A percentile compares a stretch with the other conserved stretches of the same genome.
phyloP scores from a whole-genome alignment of 1,140 invertebrate genomes.

The Bombus polaris region DNA sequence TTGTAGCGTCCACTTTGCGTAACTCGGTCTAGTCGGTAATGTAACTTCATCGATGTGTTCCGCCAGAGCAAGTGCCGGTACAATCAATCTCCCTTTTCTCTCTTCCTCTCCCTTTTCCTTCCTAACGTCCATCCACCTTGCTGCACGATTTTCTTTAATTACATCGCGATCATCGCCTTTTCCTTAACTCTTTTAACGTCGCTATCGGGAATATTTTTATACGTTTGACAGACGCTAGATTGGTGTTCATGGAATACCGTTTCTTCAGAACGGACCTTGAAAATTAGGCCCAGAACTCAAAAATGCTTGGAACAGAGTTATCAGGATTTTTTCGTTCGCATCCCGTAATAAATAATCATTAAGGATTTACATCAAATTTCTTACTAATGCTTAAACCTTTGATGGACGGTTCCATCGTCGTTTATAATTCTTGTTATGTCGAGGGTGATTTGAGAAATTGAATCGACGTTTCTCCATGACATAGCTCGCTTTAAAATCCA shows the following conservation, averaged over 20 bases:
- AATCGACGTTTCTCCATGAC: constrained; percentile 1
- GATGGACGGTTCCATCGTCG: constrained; percentile 4
- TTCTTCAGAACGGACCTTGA: too few relatives aligned
- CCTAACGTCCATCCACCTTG: constrained; percentile 39
- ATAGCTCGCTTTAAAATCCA: constrained; percentile 32
- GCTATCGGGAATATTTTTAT: too few relatives aligned
- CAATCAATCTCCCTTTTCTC: constrained; percentile 76
- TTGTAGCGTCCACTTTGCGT: constrained; percentile 81
- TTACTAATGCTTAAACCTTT: neutral
- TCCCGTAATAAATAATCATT: neutral
- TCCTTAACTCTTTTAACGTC: neutral
- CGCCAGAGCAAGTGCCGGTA: constrained; percentile 78
- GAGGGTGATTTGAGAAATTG: constrained; percentile 13
- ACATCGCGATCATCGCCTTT: neutral
- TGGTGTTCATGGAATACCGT: too few relatives aligned
- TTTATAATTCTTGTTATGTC: neutral
- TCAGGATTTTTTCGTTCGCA: too few relatives aligned
- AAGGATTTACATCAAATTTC: neutral
- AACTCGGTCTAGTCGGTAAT: constrained; percentile 81
- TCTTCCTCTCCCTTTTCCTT: constrained; percentile 63
- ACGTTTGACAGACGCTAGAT: too few relatives aligned
- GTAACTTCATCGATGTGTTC: constrained; percentile 82
- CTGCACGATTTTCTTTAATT: neutral
- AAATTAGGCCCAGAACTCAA: rapidly evolving
- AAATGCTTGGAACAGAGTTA: too few relatives aligned